Conservation (phyloP, 1,140 invertebrate genomes). For the Lysiphlebus fabarum region DNA sequence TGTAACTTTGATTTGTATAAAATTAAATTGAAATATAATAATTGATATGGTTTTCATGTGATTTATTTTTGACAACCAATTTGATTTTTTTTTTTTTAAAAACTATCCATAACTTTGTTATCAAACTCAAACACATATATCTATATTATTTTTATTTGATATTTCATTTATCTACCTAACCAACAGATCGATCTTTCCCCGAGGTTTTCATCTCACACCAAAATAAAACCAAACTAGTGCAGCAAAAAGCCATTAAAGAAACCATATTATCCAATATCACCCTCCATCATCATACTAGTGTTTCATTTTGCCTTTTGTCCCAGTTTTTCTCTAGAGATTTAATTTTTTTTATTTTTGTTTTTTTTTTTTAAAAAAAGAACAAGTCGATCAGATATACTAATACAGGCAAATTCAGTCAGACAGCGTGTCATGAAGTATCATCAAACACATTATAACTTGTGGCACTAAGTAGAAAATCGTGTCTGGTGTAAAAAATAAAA, state of each 20-base stretch:
- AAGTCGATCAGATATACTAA: neutral
- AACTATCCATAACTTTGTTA: too few relatives aligned
- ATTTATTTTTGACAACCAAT: too few relatives aligned
- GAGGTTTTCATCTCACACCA: too few relatives aligned
- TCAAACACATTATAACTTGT: conserved; percentile 1
- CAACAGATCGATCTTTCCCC: too few relatives aligned
- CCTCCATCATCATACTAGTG: neutral
- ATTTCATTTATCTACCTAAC: too few relatives aligned
- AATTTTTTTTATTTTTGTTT: too few relatives aligned
- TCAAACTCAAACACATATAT: too few relatives aligned
- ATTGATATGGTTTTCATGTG: too few relatives aligned
- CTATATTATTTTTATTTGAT: too few relatives aligned
- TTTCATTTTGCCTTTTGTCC: neutral
- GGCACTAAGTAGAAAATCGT: conserved; percentile 32
- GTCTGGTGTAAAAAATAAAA: conserved; percentile 30
- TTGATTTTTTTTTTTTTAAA: too few relatives aligned
- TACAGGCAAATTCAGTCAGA: neutral
- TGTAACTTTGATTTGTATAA: neutral
- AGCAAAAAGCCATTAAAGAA: conserved; percentile 21
- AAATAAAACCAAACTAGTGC: conserved; percentile 11
- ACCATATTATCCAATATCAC: conserved; percentile 18
- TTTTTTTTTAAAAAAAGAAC: too few relatives aligned
- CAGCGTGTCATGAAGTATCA: conserved; percentile 1
- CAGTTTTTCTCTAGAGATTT: neutral
- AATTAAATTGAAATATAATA: too few relatives aligned